A percentile compares a stretch with the other conserved stretches of the same genome.
Evolutionary conservation across 2,113 vertebrate genomes (phyloP).

Genomic region (Ceyx melanurus): DNA sequence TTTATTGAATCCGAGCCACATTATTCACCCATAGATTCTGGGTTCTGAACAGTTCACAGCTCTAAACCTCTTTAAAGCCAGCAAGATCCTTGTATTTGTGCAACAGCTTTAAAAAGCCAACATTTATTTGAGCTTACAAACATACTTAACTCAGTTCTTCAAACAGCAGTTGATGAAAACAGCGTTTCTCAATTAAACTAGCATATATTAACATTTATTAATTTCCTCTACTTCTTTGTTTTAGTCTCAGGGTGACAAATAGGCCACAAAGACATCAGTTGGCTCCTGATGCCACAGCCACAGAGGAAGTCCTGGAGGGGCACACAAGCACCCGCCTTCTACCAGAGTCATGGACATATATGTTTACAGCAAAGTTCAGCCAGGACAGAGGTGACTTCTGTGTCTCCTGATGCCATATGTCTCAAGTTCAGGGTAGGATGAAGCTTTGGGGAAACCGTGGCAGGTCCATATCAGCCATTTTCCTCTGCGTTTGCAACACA

Average conservation of each 20-base stretch:
- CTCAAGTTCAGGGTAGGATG: neutral
- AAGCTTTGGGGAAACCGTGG: neutral
- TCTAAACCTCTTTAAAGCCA: constrained; percentile 32
- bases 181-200: constrained; percentile 48
- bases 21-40: neutral
- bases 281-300: accelerated
- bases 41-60: neutral
- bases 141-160: constrained; percentile 51
- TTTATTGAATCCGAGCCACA: neutral
- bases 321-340: accelerated
- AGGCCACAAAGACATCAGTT: neutral
- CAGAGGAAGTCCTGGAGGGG: neutral
- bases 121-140: constrained; percentile 62
- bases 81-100: constrained; percentile 36
- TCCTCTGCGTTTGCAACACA: neutral
- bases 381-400: neutral
- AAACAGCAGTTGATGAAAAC: constrained; percentile 56
- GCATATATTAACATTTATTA: constrained; percentile 58
- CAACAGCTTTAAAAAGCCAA: constrained; percentile 59
- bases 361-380: neutral
- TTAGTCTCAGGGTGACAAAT: neutral
- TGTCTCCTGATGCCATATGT: neutral
- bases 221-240: neutral
- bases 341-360: accelerated
- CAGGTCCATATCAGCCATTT: neutral